phyloP scores from a whole-genome alignment of 2,797 vertebrate genomes.

The Sphenodon punctatus region DNA sequence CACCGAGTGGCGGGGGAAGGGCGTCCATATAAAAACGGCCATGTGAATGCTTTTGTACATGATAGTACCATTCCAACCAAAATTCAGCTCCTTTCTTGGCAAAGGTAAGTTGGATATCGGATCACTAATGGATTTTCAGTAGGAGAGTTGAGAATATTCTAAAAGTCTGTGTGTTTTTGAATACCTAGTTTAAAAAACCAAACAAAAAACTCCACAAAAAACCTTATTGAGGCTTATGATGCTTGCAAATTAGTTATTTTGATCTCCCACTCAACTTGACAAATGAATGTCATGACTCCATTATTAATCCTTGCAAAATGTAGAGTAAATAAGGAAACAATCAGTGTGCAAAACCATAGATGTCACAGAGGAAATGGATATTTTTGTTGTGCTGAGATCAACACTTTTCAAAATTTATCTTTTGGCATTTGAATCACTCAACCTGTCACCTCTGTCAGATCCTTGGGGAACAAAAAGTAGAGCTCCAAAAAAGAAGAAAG shows the following conservation, averaged over 20 bases:
- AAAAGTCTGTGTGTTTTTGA: not conserved
- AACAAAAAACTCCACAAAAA: too few species aligned
- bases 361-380: not conserved
- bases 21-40: not conserved
- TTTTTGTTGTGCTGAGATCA: constrained; percentile 16
- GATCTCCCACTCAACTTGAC: not conserved
- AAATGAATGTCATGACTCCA: not conserved
- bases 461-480: not conserved
- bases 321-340: not conserved
- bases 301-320: constrained; percentile 5
- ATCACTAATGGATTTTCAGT: fast-evolving
- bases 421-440: constrained; percentile 10
- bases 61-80: not conserved
- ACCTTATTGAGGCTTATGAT: not conserved
- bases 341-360: not conserved
- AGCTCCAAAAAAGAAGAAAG: not conserved
- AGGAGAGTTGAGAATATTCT: not conserved
- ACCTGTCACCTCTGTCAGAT: constrained; percentile 4
- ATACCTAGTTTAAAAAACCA: not conserved
- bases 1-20: too few species aligned
- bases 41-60: not conserved
- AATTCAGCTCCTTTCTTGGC: not conserved
- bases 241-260: not conserved
- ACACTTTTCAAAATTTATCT: constrained; percentile 23
- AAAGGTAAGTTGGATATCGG: not conserved